Base-by-base conservation (phyloP, 2,113 vertebrate species). In the Rallus limicola region DNA sequence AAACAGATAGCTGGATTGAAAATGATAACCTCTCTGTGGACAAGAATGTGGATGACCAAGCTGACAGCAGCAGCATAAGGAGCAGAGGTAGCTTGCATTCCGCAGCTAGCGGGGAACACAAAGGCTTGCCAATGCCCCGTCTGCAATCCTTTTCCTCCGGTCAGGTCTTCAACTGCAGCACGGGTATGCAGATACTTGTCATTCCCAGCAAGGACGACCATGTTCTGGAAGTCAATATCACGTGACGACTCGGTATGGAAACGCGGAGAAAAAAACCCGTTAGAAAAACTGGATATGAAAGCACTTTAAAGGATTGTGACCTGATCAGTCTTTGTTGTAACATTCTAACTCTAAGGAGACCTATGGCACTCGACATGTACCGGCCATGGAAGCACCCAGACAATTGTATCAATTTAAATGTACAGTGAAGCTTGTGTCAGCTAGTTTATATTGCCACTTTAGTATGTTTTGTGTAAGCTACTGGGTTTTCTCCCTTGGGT, bases 21-120 rank as follows among this genome's bases (percentile, higher is more conserved):
- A 99, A 99, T 2, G 99, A 99, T 97, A 98, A 98, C 68, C 97
- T 99, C 10, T 99, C 99, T 4, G 97, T 99, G 97, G 99, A 99
- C 97, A 99, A 98, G 96, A 98, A 98, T 1, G 90, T 98, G 93
- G 99, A 99, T 5, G 99, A 99, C 42, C 99, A 99, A 95, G 98
- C 85, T 28, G 99, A 99, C 98, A 98, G 98, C 69, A 97, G 98
- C 83, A 99, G 99, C 93, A 88, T 98, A 91, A 98, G 98, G 95
- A 99, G 99, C 96, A 98, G 99, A 25, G 98, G 98, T 60, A 99
- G 99, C 63, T 31, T 74, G 81, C 97, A 98, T 85, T 98, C 98
- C 0, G 75, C 96, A 18, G 92, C 98, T 89, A 98, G 99, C 12
- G 97, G 98, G 16, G 98, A 98, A 36, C 99, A 98, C 95, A 98